Conservation (phyloP, 1,140 invertebrate species). For the Pygmarrhopalites habei region DNA sequence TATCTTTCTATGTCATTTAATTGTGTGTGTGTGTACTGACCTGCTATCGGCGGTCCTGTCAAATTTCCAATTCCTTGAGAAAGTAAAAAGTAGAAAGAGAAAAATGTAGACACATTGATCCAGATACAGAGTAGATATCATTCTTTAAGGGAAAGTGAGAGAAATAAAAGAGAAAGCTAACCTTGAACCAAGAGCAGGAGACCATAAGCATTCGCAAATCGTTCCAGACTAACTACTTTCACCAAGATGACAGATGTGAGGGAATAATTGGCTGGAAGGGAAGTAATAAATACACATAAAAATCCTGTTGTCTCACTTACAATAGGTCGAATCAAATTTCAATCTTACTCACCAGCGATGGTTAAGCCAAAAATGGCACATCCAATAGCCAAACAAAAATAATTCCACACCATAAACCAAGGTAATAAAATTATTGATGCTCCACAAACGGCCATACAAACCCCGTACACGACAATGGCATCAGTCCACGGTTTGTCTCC, state of each 20-base stretch:
- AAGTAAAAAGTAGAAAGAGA: too few relatives aligned
- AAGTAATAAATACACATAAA: too few relatives aligned
- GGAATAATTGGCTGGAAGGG: slow-evolving; percentile 81
- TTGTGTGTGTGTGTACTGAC: slow-evolving; percentile 44
- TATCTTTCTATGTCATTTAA: background rate
- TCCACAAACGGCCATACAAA: slow-evolving; percentile 70
- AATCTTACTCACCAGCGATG: too few relatives aligned
- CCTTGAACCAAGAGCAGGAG: slow-evolving; percentile 79
- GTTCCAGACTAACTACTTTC: slow-evolving; percentile 63
- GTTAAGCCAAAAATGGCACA: slow-evolving; percentile 71
- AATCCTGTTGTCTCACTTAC: too few relatives aligned
- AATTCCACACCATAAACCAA: slow-evolving; percentile 52
- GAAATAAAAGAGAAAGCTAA: too few relatives aligned
- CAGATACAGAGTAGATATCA: too few relatives aligned
- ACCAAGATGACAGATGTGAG: slow-evolving; percentile 78
- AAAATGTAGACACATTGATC: too few relatives aligned
- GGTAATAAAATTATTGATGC: slow-evolving; percentile 63
- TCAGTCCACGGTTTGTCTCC: slow-evolving; percentile 72
- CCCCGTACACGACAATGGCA: slow-evolving; percentile 64
- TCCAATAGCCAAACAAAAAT: slow-evolving; percentile 54
- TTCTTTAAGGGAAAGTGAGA: background rate
- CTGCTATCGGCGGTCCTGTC: slow-evolving; percentile 76
- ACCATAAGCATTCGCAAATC: slow-evolving; percentile 85
- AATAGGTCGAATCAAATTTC: too few relatives aligned
- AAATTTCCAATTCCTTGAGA: slow-evolving; percentile 76